phyloP scores from a whole-genome alignment of 1,140 invertebrate species.

The Whitmania pigra region DNA sequence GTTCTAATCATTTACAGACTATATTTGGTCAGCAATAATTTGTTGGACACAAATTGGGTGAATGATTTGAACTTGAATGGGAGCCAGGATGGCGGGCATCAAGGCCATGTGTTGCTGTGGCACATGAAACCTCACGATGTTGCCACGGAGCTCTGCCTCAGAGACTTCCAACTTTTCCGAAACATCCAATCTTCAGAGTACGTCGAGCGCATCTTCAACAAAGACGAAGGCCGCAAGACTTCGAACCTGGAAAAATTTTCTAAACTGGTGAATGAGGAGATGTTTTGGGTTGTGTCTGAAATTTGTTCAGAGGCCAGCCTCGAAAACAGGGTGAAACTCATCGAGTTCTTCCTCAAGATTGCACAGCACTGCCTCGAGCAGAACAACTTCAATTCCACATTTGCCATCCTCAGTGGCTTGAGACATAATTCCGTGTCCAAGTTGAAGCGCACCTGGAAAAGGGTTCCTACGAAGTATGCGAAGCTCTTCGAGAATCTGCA shows the following conservation, averaged over 20 bases:
- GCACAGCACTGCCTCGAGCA: constrained; percentile 34
- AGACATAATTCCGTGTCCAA: constrained; percentile 5
- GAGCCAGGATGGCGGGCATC: constrained; percentile 82
- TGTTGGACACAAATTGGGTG: neutral
- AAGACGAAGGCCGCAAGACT: neutral
- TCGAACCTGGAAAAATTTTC: neutral
- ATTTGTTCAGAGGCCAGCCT: constrained; percentile 84
- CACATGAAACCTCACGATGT: constrained; percentile 74
- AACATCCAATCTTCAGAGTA: constrained; percentile 98
- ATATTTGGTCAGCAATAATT: neutral
- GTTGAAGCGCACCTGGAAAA: constrained; percentile 14
- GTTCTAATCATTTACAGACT: neutral
- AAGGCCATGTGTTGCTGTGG: constrained; percentile 64
- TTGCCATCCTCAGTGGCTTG: constrained; percentile 17
- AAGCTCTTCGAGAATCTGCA: constrained; percentile 18
- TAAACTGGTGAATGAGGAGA: constrained; percentile 83
- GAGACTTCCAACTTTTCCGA: constrained; percentile 63
- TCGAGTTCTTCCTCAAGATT: constrained; percentile 98
- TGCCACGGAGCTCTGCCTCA: constrained; percentile 81
- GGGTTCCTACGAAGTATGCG: constrained; percentile 12
- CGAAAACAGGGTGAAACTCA: constrained; percentile 80
- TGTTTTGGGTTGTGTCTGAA: constrained; percentile 99
- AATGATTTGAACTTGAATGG: constrained; percentile 46
- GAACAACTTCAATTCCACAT: constrained; percentile 19
- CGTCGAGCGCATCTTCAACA: constrained; percentile 79